Evolutionary conservation across 2,888 invertebrate species (phyloP).

Genomic region (Charanyca ferruginea): DNA sequence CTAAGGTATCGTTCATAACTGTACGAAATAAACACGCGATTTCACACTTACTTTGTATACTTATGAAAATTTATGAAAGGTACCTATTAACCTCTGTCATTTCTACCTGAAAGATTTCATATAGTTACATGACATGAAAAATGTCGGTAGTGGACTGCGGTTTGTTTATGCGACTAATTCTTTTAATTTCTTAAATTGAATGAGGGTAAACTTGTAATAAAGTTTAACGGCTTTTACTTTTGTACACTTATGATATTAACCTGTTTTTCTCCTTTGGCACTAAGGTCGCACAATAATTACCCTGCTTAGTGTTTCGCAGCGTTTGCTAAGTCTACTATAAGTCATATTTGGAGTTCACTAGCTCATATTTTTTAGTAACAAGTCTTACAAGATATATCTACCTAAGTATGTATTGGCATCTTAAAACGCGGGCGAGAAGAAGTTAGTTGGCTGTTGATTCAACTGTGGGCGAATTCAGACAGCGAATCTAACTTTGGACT

Average conservation of each 20-base stretch:
- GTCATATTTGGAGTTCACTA: too few species aligned
- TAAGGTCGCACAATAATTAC: slow-evolving; percentile 19
- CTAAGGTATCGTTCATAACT: neutral
- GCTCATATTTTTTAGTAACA: neutral
- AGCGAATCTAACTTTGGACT: slow-evolving; percentile 1
- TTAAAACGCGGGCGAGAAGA: neutral
- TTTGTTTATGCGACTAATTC: too few species aligned
- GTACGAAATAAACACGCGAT: neutral
- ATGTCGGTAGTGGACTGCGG: too few species aligned
- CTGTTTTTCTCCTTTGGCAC: neutral
- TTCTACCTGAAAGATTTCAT: too few species aligned
- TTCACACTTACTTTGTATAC: neutral
- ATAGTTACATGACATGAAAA: too few species aligned
- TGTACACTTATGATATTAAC: slow-evolving; percentile 18
- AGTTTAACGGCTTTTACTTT: slow-evolving; percentile 12
- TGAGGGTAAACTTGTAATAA: too few species aligned
- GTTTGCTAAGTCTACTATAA: neutral
- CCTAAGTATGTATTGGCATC: neutral
- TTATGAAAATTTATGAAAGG: too few species aligned
- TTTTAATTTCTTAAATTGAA: too few species aligned
- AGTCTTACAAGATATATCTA: neutral
- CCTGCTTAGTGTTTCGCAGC: slow-evolving; percentile 30
- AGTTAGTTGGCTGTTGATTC: neutral
- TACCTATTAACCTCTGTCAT: too few species aligned
- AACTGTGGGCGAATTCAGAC: slow-evolving; percentile 3